Conservation (phyloP, 2,113 vertebrate genomes). For the Brachypodius melanocephalos region DNA sequence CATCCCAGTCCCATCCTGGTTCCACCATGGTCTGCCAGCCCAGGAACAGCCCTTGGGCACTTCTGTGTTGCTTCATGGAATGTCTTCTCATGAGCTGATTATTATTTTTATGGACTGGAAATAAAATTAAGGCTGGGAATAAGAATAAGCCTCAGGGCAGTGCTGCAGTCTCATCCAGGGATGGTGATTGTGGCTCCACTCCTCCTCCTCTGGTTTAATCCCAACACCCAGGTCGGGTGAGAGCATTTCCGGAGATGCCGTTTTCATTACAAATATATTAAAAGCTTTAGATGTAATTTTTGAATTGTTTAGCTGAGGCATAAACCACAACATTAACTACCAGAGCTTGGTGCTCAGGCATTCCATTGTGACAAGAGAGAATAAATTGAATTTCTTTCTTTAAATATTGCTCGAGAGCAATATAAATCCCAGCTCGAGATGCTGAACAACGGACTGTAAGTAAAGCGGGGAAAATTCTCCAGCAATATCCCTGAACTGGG, state of each 20-base stretch:
- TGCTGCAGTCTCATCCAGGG: not conserved
- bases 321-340: conserved; percentile 44
- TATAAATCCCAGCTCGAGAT: not conserved
- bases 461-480: not conserved
- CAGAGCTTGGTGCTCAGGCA: not conserved
- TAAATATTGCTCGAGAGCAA: conserved; percentile 24
- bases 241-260: not conserved
- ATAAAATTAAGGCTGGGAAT: conserved; percentile 1
- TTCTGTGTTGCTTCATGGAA: not conserved
- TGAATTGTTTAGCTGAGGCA: conserved; percentile 20
- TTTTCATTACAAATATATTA: conserved; percentile 42
- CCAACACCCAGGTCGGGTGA: not conserved
- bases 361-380: not conserved
- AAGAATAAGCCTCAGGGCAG: conserved; percentile 2
- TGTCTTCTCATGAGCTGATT: not conserved
- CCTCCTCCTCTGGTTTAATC: not conserved
- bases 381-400: conserved; percentile 43
- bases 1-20: rapidly evolving
- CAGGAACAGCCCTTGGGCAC: not conserved
- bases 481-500: not conserved
- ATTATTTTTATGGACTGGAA: not conserved
- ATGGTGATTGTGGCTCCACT: not conserved
- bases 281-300: conserved; percentile 13
- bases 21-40: not conserved
- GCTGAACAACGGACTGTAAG: not conserved